Base-by-base conservation (phyloP, 2,797 vertebrate genomes). In the Sebastiscus tertius region DNA sequence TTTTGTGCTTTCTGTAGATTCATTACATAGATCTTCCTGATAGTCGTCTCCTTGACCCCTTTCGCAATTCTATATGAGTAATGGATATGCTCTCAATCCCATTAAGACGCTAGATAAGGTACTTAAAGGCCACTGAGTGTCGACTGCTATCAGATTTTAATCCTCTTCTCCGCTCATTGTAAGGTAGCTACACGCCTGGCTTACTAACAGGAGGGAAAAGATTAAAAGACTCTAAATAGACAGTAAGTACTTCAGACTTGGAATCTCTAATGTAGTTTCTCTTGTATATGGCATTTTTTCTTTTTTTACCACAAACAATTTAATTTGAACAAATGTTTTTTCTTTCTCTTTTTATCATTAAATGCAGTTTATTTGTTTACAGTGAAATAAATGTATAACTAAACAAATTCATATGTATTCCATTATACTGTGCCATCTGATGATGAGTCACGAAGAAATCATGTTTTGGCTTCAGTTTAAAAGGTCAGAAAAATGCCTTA, bases 61-160 rank as follows among this genome's bases (percentile, higher is more conserved):
- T 78, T 79, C 2, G 26, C 76, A 80, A 77, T 89, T 83, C 84
- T 83, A 76, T 88, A 82, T 84, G 85, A 91, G 88, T 90, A 92
- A 91, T 89, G 81, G 88, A 91, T 90, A 89, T 52, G 80, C 83
- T 82, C 85, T 86, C 82, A 72, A 67, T 89, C 86, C 90, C 84
- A 92, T 92, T 93, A 92, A 88, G 84, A 86, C 74, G 3, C 49
- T 31, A 82, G 91, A 93, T 92, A 92, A 92, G 82, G 84, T 72
- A 83, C 85, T 91, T 89, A 87, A 86, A 89, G 81, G 85, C 85
- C 85, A 67, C 75, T 72, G 78, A 85, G 80, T 82, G 88, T 87
- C 75, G 62, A 77, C 90, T 76, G 77, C 82, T 89, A 88, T 92
- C 89, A 83, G 85, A 88, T 89, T 91, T 80, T 88, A 90, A 91